phyloP scores from a whole-genome alignment of 2,113 vertebrate genomes.

The Candoia aspera region DNA sequence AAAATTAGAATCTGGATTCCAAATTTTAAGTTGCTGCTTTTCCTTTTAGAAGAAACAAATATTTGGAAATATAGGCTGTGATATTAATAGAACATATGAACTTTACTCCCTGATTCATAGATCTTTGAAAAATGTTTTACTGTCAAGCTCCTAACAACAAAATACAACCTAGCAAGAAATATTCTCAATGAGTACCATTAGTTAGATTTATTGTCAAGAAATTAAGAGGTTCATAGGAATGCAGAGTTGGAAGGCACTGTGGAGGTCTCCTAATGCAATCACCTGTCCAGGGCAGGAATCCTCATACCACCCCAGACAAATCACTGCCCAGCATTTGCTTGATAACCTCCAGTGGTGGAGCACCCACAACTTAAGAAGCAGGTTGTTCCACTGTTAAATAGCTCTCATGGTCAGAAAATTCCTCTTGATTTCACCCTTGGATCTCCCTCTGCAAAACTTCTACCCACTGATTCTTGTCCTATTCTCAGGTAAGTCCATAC shows the following conservation, averaged over 20 bases:
- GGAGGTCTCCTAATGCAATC: not conserved
- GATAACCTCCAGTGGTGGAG: not conserved
- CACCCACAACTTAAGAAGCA: not conserved
- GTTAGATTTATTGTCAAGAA: not conserved
- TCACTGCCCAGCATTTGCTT: not conserved
- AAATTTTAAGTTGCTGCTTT: not conserved
- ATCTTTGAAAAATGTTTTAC: not conserved
- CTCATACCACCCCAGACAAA: not conserved
- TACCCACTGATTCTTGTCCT: not conserved
- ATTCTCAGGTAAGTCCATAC: not conserved
- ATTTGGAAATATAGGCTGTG: slow-evolving; percentile 30
- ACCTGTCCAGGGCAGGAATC: not conserved
- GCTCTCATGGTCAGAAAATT: not conserved
- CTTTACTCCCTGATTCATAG: not conserved
- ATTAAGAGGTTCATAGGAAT: not conserved
- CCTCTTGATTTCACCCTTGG: not conserved
- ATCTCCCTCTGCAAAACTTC: not conserved
- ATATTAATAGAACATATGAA: slow-evolving; percentile 38
- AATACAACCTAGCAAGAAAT: not conserved
- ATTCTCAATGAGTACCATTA: not conserved
- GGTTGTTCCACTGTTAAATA: not conserved
- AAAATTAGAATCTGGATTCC: not conserved
- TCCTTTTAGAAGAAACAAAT: slow-evolving; percentile 24
- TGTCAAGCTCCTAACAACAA: not conserved
- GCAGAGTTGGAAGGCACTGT: not conserved